Conservation (phyloP, 2,888 invertebrate genomes). For the Caenorhabditis virilis region DNA sequence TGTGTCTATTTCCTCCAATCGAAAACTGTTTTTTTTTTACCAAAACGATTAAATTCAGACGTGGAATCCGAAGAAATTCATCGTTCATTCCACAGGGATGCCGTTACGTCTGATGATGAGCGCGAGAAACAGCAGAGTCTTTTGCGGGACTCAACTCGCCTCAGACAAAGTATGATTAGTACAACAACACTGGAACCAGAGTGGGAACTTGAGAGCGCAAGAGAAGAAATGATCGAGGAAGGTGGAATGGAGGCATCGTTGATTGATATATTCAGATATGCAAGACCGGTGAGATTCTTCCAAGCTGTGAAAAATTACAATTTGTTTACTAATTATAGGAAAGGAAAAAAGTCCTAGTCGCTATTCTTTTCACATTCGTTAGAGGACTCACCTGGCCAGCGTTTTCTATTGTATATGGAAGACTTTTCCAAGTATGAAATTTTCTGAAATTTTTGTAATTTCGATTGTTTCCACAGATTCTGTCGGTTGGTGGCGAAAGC, state of each 20-base stretch:
- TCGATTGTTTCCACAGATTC: constrained; percentile 9
- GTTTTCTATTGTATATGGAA: constrained; percentile 64
- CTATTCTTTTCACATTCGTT: constrained; percentile 49
- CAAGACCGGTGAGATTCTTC: constrained; percentile 32
- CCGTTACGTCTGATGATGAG: constrained; percentile 37
- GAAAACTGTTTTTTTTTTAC: background rate
- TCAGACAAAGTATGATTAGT: constrained; percentile 48
- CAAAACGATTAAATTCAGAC: constrained; percentile 21
- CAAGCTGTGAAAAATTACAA: background rate
- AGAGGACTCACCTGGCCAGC: constrained; percentile 61
- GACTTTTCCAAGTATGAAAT: constrained; percentile 54
- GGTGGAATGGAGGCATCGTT: constrained; percentile 54
- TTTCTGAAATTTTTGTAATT: no score
- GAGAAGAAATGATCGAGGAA: constrained; percentile 56
- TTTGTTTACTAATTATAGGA: constrained; percentile 27
- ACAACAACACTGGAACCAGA: constrained; percentile 42
- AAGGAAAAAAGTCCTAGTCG: constrained; percentile 42
- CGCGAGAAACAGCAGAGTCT: constrained; percentile 35
- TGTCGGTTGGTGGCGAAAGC: constrained; percentile 32
- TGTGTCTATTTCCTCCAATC: no score
- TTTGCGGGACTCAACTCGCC: constrained; percentile 41
- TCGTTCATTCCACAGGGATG: constrained; percentile 22
- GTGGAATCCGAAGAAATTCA: constrained; percentile 32
- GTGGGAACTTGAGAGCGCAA: constrained; percentile 46
- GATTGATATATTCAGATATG: constrained; percentile 53